Evolutionary conservation across 2,113 vertebrate species (phyloP).

Genomic region (Pongo pygmaeus): DNA sequence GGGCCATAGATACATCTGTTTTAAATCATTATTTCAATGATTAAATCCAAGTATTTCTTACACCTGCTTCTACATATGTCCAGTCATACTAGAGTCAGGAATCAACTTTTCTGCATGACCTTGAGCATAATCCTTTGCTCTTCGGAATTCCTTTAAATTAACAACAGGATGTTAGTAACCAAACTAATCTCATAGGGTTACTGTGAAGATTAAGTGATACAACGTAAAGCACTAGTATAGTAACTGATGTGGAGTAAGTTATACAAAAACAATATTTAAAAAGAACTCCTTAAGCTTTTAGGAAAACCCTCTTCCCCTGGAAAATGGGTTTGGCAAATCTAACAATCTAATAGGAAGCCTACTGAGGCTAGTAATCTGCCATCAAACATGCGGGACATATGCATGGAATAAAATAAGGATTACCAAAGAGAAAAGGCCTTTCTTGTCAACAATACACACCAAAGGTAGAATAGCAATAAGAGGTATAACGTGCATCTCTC

Average conservation of each 20-base stretch:
- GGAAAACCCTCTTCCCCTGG: background rate
- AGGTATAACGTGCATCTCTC: background rate
- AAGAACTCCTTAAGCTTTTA: background rate
- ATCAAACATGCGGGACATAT: background rate
- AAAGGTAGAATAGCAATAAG: background rate
- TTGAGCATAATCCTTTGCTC: background rate
- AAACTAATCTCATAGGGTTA: background rate
- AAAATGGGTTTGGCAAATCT: background rate
- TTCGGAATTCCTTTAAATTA: slow-evolving; percentile 20
- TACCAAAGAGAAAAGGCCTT: background rate
- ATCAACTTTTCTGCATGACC: slow-evolving; percentile 1
- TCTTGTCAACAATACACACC: background rate
- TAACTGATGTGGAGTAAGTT: background rate
- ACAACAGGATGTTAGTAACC: slow-evolving; percentile 24
- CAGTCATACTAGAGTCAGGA: background rate
- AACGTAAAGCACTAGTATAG: background rate
- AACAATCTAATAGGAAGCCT: background rate
- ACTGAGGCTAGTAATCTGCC: background rate
- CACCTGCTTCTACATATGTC: slow-evolving; percentile 30
- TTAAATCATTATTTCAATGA: slow-evolving; percentile 20
- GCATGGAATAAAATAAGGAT: background rate
- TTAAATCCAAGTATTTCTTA: slow-evolving; percentile 36
- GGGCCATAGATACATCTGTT: background rate
- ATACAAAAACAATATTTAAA: background rate
- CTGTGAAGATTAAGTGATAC: background rate